Base-by-base conservation (phyloP, 2,797 vertebrate genomes). In the Sardinella longiceps region DNA sequence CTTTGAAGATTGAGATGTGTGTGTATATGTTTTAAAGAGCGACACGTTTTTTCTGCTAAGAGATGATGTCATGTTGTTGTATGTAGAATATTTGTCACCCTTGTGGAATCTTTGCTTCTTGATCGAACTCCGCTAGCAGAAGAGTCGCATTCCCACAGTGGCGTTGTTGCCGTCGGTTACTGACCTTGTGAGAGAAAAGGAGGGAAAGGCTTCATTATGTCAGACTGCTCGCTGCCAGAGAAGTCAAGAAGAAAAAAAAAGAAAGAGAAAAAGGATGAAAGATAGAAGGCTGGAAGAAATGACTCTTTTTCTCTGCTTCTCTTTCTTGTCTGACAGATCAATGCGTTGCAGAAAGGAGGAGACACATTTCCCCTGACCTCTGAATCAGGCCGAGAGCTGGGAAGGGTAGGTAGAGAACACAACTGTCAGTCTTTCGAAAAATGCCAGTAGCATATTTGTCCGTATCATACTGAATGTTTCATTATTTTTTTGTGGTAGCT, bases 291-390 rank as follows among this genome's bases (percentile, higher is more conserved):
- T 15, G 66, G 66, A 14, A 37, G 66, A 37, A 15, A 37, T 74
- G 12, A 74, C 66, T 74, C 63, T 5, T 74, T 28, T 30, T 25
- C 28, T 30, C 53, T 63, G 43, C 28, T 14, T 81, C 45, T 25
- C 87, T 50, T 84, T 86, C 86, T 50, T 83, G 85, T 90, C 81
- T 39, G 1, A 39, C 90, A 95, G 94, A 93, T 96, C n/a, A 89
- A 91, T 37, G 88, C 91, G 82, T 92, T 99, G 87, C 94, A 91
- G 89, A 95, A 87, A 85, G 94, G 90, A 88, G 98, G 97, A 90
- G 97, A 97, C 87, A 46, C 92, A 0, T 99, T 98, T 89, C 95
- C 96, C 1, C 93, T 99, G 88, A 91, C n/a, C 0, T 93, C 94
- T 9, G 39, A 89, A 86, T 97, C 97, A 0, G 97, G 97, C 84